Evolutionary conservation across 2,797 vertebrate species (phyloP), one percentile per base, ranked within the genome.

Genomic region (Tachyglossus aculeatus): DNA sequence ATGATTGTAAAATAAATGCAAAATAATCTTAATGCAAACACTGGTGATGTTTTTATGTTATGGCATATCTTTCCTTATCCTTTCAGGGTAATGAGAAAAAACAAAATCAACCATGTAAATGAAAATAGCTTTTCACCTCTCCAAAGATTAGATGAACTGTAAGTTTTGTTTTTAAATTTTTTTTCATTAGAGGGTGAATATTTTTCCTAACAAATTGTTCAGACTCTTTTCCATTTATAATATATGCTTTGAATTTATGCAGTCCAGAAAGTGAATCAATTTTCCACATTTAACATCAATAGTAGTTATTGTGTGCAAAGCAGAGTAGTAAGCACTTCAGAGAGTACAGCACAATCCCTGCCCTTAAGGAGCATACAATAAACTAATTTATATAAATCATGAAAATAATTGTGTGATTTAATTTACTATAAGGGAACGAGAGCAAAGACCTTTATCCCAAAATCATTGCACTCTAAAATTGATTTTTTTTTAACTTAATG

Each of bases 81-180:
- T 65, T 92, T 74, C 86, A 98, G 97, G 52, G 95, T 98, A 69
- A 89, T 99, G 82, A 95, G 96, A 80, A 83, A 87, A 73, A 99
- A 99, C 88, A 91, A 91, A 93, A 97, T 99, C 82, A 94, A 79
- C 66, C 88, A 94, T 38, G 88, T 98, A 78, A 92, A 93, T n/a
- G 94, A 95, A 76, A 94, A 96, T 67, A 94, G 94, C 16, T 96
- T 99, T 75, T 94, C 95, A 14, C 88, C 95, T 71, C 95, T 98
- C 27, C 94, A 90, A 32, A 95, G 93, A 82, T 91, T 99, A 34
- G 94, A 94, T 62, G 98, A 99, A 90, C 78, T 99, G 98, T 99
- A 90, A 96, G 97, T 96, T 36, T 80, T 13, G 75, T 62, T 43
- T 71, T 43, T 71, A 48, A 60, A 3, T 37, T 31, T 12, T 56